Evolutionary conservation across 2,888 invertebrate species (phyloP).

Genomic region (Troides aeacus): DNA sequence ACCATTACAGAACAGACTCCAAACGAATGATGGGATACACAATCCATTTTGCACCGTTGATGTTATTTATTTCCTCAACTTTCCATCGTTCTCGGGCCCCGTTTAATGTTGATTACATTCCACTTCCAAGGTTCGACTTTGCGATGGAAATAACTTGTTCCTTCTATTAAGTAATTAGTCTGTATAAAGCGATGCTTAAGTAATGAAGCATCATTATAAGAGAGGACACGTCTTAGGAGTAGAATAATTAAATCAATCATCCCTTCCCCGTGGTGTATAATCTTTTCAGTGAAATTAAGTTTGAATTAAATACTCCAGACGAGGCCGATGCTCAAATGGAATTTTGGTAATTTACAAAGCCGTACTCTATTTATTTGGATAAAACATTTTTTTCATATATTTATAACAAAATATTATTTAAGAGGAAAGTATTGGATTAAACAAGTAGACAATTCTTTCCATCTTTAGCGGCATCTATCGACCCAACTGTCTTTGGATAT

Average conservation of each 20-base stretch:
- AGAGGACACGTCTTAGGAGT: conserved; percentile 76
- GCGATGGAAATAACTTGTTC: conserved; percentile 77
- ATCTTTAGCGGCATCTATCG: neutral
- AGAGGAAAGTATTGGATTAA: neutral
- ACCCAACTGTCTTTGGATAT: too few species aligned
- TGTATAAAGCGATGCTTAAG: conserved; percentile 78
- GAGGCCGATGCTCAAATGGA: conserved; percentile 55
- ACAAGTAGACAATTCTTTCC: neutral
- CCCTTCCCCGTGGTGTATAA: conserved; percentile 71
- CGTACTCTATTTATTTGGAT: conserved; percentile 5
- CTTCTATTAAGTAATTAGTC: conserved; percentile 79
- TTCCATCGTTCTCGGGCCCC: conserved; percentile 62
- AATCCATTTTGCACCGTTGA: conserved; percentile 17
- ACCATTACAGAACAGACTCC: too few species aligned
- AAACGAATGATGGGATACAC: neutral
- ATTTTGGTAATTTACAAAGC: conserved; percentile 43
- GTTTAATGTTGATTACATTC: conserved; percentile 73
- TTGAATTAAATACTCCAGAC: conserved; percentile 67
- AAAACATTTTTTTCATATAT: conserved; percentile 1
- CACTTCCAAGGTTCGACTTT: conserved; percentile 59
- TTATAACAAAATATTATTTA: neutral
- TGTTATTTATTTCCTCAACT: conserved; percentile 61
- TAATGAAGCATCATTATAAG: conserved; percentile 79
- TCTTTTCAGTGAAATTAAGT: conserved; percentile 73
- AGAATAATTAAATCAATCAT: conserved; percentile 79